Percentiles rank a stretch among this genome's conserved stretches.
Conservation (phyloP, 2,113 vertebrate genomes). For the Thunnus maccoyii region DNA sequence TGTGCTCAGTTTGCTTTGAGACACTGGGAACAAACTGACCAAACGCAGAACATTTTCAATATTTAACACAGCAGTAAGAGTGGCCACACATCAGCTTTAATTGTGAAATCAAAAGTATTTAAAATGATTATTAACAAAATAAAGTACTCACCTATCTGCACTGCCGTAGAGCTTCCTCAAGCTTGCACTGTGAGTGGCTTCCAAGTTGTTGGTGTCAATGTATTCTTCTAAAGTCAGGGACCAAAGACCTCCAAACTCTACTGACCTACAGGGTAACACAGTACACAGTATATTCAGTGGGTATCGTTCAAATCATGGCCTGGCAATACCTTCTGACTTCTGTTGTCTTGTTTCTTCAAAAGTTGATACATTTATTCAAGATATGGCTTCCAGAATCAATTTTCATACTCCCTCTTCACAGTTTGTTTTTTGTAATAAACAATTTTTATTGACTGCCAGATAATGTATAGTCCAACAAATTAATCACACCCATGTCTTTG, state of each 20-base stretch:
- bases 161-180: constrained; percentile 85
- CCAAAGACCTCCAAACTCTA: constrained; percentile 91
- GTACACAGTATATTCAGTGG: background rate
- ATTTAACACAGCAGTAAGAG: background rate
- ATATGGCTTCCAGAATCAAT: too few species aligned
- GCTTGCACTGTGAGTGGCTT: constrained; percentile 73
- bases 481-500: background rate
- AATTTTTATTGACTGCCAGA: background rate
- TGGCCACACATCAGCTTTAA: background rate
- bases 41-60: constrained; percentile 17
- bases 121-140: background rate
- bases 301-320: background rate
- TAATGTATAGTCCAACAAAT: background rate
- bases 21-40: constrained; percentile 90
- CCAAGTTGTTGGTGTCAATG: constrained; percentile 74
- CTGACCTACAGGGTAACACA: constrained; percentile 84
- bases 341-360: background rate
- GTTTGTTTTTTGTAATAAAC: background rate
- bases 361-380: background rate
- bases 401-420: too few species aligned
- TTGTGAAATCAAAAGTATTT: background rate
- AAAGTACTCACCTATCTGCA: constrained; percentile 86
- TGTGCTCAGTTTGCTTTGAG: constrained; percentile 90
- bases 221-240: constrained; percentile 90
- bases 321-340: background rate